These are phyloP conservation scores for Ichneumoninae sp. DNA, from an alignment of 2,888 invertebrate species.

Conservation along the genomic window DNA sequence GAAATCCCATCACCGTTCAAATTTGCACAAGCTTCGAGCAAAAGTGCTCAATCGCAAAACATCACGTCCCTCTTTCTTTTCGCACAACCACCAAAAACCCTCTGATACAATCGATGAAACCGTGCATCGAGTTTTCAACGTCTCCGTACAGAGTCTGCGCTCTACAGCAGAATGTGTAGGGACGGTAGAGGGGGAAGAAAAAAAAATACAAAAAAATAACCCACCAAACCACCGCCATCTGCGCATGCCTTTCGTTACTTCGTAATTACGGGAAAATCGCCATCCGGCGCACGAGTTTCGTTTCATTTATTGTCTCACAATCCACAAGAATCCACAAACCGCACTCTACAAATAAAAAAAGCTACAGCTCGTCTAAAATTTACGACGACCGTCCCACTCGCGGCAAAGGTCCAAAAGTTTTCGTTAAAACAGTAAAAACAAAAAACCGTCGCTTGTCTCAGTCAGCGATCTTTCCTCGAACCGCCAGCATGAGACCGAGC, in stretches of 20 bases:
- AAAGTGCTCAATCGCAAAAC: not conserved
- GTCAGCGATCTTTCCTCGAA: not conserved
- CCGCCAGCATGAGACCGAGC: not conserved
- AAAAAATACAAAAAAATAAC: not conserved
- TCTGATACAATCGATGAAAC: not conserved
- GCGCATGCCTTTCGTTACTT: conserved; percentile 22
- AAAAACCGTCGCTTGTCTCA: not conserved
- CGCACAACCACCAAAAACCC: not conserved
- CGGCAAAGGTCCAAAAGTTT: not conserved
- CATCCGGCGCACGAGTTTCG: not conserved
- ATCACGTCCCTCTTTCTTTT: not conserved
- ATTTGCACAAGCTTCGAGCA: not conserved
- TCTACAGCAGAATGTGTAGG: not conserved
- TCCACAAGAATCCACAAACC: not conserved
- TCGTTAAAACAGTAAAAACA: not conserved
- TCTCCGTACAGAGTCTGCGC: not conserved
- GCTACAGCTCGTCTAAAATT: not conserved
- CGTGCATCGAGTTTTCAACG: not conserved
- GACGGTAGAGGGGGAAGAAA: not conserved
- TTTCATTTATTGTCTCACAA: not conserved
- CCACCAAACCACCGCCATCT: not conserved
- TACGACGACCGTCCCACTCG: not conserved
- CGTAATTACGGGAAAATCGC: not conserved
- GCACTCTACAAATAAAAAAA: not conserved
- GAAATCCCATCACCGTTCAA: not conserved